phyloP scores from a whole-genome alignment of 2,113 vertebrate genomes.

The Lepisosteus oculatus region DNA sequence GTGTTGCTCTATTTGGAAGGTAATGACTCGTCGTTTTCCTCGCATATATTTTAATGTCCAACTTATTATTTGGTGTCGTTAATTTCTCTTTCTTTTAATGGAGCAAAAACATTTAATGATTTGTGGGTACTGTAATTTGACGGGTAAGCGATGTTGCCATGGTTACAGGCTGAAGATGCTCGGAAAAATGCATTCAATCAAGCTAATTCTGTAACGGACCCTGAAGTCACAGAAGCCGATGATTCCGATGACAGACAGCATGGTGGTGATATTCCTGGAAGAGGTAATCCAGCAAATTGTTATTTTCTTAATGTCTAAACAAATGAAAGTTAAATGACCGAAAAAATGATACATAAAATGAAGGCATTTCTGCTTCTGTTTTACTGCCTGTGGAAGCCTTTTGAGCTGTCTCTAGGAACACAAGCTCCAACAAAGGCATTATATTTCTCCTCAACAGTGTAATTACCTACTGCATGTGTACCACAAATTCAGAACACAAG shows the following conservation, averaged over 20 bases:
- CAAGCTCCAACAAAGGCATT: too few species aligned
- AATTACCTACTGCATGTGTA: too few species aligned
- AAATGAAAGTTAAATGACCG: too few species aligned
- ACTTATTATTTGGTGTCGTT: constrained; percentile 1
- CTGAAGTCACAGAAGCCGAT: neutral
- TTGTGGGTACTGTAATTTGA: constrained; percentile 15
- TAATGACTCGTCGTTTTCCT: neutral
- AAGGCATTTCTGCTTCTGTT: too few species aligned
- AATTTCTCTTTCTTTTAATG: neutral
- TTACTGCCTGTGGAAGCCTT: too few species aligned
- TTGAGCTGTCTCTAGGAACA: too few species aligned
- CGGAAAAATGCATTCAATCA: constrained; percentile 10
- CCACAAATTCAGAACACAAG: too few species aligned
- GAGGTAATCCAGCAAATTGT: neutral
- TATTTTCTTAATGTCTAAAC: neutral
- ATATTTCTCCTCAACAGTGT: too few species aligned
- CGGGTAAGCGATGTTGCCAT: constrained; percentile 16
- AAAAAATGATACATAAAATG: too few species aligned
- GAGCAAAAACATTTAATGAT: constrained; percentile 8
- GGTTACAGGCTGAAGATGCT: constrained; percentile 19
- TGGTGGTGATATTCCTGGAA: neutral
- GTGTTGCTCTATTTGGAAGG: neutral
- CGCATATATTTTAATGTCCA: neutral
- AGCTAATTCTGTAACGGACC: neutral
- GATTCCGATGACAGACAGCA: neutral